Evolutionary conservation across 1,140 invertebrate species (phyloP).

Genomic region (Elymnias hypermnestra): DNA sequence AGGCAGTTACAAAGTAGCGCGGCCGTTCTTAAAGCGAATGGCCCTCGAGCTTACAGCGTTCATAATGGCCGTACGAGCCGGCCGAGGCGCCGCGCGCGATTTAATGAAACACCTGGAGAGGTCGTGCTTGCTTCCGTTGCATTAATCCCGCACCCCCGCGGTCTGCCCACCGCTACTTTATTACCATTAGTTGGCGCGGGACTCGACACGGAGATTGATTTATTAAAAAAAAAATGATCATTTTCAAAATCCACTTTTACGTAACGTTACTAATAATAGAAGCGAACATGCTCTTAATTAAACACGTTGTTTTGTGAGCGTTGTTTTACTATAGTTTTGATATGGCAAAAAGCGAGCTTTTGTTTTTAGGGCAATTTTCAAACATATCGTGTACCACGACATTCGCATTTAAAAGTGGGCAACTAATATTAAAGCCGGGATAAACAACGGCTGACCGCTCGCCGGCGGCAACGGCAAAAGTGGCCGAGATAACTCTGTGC

Average conservation of each 20-base stretch:
- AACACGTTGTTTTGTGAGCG: conserved; percentile 1
- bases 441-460: conserved; percentile 58
- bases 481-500: conserved; percentile 58
- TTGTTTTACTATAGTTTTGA: conserved; percentile 4
- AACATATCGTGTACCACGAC: conserved; percentile 9
- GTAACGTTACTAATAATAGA: not conserved
- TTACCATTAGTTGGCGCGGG: conserved; percentile 28
- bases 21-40: conserved; percentile 73
- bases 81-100: conserved; percentile 61
- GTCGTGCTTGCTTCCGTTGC: conserved; percentile 62
- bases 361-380: conserved; percentile 2
- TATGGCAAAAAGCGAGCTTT: not conserved
- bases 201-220: not conserved
- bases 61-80: conserved; percentile 67
- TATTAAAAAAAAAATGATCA: not conserved
- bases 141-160: conserved; percentile 55
- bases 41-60: conserved; percentile 69
- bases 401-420: conserved; percentile 40
- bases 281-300: not conserved
- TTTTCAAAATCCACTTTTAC: too few species aligned
- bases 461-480: conserved; percentile 51
- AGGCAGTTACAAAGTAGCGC: conserved; percentile 72
- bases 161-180: conserved; percentile 22
- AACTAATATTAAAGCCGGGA: conserved; percentile 51
- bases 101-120: conserved; percentile 74